Conservation (phyloP, 2,113 vertebrate genomes). For the Leptobrachium ailaonicum region DNA sequence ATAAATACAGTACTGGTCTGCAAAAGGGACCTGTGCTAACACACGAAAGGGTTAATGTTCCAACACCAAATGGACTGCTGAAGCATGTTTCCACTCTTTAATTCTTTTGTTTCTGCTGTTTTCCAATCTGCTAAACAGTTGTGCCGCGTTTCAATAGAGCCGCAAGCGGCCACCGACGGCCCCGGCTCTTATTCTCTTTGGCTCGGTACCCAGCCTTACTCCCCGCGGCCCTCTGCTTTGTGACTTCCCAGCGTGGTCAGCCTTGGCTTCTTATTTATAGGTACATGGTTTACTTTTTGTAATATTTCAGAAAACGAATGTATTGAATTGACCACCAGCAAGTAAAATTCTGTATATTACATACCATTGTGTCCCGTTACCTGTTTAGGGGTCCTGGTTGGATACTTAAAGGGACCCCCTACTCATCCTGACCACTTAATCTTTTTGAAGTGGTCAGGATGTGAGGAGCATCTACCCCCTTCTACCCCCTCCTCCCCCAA, state of each 20-base stretch:
- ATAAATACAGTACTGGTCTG: too few relatives aligned
- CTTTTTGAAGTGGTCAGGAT: too few relatives aligned
- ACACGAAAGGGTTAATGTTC: constrained; percentile 18
- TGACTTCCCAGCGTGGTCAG: constrained; percentile 8
- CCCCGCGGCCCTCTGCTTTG: constrained; percentile 34
- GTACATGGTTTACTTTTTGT: constrained; percentile 10
- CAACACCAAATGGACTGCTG: not conserved
- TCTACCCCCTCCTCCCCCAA: too few relatives aligned
- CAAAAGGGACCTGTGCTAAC: not conserved
- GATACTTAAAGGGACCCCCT: too few relatives aligned
- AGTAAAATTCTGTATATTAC: constrained; percentile 6
- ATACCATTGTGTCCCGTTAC: not conserved
- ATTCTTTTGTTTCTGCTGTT: constrained; percentile 34
- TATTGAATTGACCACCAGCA: constrained; percentile 31
- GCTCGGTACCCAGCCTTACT: not conserved
- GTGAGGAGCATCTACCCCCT: too few relatives aligned
- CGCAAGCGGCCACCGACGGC: constrained; percentile 3
- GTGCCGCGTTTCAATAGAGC: constrained; percentile 33
- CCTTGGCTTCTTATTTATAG: constrained; percentile 30
- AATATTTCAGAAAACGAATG: not conserved
- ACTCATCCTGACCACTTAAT: too few relatives aligned
- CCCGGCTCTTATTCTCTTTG: constrained; percentile 11
- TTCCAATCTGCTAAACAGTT: constrained; percentile 34
- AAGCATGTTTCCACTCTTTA: constrained; percentile 19
- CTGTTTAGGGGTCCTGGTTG: too few relatives aligned